A percentile compares a stretch with the other conserved stretches of the same genome.
Conservation (phyloP, 2,797 vertebrate genomes). For the Oreortyx pictus region DNA sequence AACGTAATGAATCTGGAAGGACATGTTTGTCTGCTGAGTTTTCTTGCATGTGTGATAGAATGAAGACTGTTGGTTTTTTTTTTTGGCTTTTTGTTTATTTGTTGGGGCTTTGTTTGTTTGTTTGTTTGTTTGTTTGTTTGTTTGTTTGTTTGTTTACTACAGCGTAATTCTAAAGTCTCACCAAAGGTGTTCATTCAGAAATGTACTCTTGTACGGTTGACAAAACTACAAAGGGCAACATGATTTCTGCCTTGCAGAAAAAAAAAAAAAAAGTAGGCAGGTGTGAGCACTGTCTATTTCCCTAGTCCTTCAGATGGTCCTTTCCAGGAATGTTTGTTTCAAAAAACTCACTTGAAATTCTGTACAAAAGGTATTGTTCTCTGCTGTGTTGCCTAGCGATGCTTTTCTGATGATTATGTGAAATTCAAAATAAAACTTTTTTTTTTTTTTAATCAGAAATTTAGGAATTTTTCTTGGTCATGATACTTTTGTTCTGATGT, state of each 20-base stretch:
- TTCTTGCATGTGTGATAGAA: background rate
- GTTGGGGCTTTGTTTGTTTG: no score
- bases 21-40: background rate
- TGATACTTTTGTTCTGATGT: background rate
- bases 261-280: background rate
- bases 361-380: background rate
- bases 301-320: background rate
- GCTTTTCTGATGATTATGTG: background rate
- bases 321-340: background rate
- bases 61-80: background rate
- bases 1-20: background rate
- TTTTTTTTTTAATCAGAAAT: background rate
- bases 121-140: no score
- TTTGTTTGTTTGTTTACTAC: background rate
- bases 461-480: background rate
- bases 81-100: no score
- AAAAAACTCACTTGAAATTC: background rate
- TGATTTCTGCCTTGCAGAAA: background rate
- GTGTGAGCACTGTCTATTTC: background rate
- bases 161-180: background rate
- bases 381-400: background rate
- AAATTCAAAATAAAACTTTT: constrained; percentile 6
- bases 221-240: background rate
- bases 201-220: background rate
- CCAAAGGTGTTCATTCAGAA: background rate